These are phyloP conservation scores for Cepaea hortensis DNA, from an alignment of 2,888 invertebrate species.

Conservation along the genomic window DNA sequence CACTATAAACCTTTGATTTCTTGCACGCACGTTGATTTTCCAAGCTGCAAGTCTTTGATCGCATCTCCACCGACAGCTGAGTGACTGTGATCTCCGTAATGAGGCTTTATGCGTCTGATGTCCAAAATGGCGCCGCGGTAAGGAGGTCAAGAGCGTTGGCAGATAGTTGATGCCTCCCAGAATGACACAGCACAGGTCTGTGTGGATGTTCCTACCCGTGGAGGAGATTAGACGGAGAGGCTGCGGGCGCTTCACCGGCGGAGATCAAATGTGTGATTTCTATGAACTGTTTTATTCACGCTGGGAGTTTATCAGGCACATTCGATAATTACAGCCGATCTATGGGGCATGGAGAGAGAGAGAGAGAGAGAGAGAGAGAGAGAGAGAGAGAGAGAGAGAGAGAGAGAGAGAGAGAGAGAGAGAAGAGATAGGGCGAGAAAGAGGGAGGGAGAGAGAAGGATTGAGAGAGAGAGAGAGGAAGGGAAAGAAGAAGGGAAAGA, in stretches of 20 bases:
- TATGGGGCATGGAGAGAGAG: neutral
- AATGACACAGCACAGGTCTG: too few relatives aligned
- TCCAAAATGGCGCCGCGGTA: too few relatives aligned
- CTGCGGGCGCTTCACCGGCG: neutral
- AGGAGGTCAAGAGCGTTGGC: too few relatives aligned
- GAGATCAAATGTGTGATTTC: neutral
- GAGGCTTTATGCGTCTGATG: too few relatives aligned
- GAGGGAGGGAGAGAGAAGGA: neutral
- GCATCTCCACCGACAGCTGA: too few relatives aligned
- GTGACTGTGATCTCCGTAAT: too few relatives aligned
- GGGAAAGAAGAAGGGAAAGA: neutral
- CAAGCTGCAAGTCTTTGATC: too few relatives aligned
- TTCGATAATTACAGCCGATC: neutral
- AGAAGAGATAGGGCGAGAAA: neutral
- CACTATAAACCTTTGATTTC: too few relatives aligned
- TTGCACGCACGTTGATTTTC: too few relatives aligned
- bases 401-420: neutral
- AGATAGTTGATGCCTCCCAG: too few relatives aligned
- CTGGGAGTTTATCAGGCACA: too few relatives aligned
- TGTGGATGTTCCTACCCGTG: too few relatives aligned
- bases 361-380: neutral
- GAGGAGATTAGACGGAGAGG: neutral
- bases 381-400: neutral
- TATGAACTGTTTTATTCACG: neutral
- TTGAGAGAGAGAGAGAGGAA: neutral